Conservation (phyloP, 2,113 vertebrate genomes). For the Vidua chalybeata region DNA sequence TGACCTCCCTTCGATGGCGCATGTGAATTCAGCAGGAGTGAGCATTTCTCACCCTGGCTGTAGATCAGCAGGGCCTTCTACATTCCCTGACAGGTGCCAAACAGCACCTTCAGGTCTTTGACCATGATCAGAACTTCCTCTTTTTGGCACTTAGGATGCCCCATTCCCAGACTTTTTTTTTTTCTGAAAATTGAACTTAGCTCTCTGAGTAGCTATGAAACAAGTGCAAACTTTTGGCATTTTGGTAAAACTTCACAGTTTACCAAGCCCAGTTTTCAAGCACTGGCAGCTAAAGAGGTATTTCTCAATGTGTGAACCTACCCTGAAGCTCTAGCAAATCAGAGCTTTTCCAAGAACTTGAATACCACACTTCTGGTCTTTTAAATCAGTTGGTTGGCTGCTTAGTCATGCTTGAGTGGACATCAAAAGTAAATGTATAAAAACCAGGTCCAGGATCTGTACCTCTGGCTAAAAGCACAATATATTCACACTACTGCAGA, state of each 20-base stretch:
- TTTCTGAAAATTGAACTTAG: background rate
- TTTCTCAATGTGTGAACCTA: background rate
- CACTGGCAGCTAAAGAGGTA: background rate
- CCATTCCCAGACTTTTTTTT: background rate
- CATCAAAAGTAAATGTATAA: background rate
- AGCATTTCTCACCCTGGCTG: background rate
- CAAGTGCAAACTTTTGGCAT: background rate
- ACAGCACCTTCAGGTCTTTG: background rate
- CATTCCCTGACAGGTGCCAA: background rate
- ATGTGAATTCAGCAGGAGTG: background rate
- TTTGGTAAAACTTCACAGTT: background rate
- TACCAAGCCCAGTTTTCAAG: background rate
- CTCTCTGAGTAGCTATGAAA: background rate
- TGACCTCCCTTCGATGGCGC: background rate
- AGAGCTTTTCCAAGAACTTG: background rate
- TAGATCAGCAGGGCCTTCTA: background rate
- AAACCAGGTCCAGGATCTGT: background rate
- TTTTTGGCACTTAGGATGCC: background rate
- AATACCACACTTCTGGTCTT: background rate
- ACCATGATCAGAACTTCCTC: background rate
- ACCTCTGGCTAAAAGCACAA: background rate
- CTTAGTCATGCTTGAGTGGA: background rate
- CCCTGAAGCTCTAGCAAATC: background rate
- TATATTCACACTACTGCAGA: background rate
- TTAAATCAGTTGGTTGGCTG: background rate